Evolutionary conservation across 2,113 vertebrate species (phyloP).

Genomic region (Eidolon helvum): DNA sequence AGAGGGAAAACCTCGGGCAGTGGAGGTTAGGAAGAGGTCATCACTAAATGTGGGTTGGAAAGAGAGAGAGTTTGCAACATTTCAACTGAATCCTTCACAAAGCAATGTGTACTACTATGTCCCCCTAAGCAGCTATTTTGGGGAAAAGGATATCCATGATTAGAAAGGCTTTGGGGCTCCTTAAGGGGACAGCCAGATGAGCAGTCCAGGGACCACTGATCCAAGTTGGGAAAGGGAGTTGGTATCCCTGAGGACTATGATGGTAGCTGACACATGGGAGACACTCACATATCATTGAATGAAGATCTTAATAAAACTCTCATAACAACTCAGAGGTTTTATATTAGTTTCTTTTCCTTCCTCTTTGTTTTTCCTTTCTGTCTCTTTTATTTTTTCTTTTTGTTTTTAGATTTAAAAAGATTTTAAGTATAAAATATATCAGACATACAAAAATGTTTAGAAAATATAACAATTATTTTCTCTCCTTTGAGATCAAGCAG

Average conservation of each 20-base stretch:
- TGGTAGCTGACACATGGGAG: background rate
- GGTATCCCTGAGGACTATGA: background rate
- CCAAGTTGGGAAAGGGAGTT: background rate
- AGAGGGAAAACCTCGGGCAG: background rate
- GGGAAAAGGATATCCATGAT: background rate
- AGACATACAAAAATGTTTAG: background rate
- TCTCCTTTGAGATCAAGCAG: background rate
- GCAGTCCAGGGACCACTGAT: background rate
- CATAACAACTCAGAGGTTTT: background rate
- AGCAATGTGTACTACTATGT: background rate
- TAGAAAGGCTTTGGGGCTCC: background rate
- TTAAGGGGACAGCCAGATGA: background rate
- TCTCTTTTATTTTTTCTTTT: background rate
- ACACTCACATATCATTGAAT: background rate
- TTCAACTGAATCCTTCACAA: background rate
- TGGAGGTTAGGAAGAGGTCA: background rate
- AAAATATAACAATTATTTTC: background rate
- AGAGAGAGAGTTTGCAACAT: background rate
- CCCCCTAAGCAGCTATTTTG: background rate
- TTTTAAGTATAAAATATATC: background rate
- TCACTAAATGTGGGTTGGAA: background rate
- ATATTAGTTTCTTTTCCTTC: background rate
- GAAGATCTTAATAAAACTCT: background rate
- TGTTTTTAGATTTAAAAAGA: background rate
- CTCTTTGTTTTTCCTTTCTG: background rate